Evolutionary conservation across 1,140 invertebrate species (phyloP), one percentile per base, ranked within the genome.

Genomic region (Eumaeus atala): DNA sequence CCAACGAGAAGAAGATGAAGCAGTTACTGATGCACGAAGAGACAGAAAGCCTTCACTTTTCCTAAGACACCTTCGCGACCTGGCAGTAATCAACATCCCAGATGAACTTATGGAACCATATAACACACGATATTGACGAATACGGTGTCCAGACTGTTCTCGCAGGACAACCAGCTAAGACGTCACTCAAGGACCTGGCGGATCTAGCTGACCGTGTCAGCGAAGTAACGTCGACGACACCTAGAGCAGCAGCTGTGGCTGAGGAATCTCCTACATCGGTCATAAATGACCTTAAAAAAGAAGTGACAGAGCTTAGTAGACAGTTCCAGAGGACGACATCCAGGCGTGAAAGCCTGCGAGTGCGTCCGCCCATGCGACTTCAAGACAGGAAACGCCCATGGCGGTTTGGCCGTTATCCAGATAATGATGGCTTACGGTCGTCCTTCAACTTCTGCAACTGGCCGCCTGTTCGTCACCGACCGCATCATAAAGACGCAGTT

Each of bases 201-300:
- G 49, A 51, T 16, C 37, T 51, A 17, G 49, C 49, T n/a, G 49
- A 51, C 9, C 14, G 49, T 6, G 9, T 51, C 17, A 37, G 17
- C 1, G 49, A 37, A 3, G 11, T 51, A 1, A 11, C 49, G 7
- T 37, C 33, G 0, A 17, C 49, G 1, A 11, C 49, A 36, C 16
- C 49, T 9, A 51, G 35, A 11, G 49, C 37, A 18, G 49, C 16
- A 9, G 12, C 48, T 9, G 14, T 33, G 16, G 14, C 17, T 3
- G 18, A 18, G 8, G 1, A 33, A 33, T 3, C 12, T 11, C 21
- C n/a, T n/a, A 21, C 10, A 0, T 34, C 48, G 12, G 9, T 34
- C n/a, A n/a, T 49, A 10, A 49, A 21, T 7, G 21, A 49, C 9
- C 28, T 49, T 9, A 21, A 17, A 3, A 33, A 21, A 0, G 48